phyloP scores from a whole-genome alignment of 2,888 invertebrate genomes.

The Epsilonema sp. region DNA sequence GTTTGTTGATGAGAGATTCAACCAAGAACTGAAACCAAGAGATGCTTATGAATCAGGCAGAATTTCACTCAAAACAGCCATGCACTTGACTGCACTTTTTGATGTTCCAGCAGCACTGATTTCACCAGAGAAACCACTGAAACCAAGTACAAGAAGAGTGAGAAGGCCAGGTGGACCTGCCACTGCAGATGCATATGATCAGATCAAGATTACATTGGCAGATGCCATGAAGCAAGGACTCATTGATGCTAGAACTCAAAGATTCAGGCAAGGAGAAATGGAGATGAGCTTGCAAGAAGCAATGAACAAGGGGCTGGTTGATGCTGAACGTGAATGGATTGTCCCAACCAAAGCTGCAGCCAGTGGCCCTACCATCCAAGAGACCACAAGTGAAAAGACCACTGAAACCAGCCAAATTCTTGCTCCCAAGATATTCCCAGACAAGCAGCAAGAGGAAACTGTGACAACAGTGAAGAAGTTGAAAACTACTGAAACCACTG shows the following conservation, averaged over 20 bases:
- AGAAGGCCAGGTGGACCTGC: conserved; percentile 43
- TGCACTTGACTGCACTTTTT: conserved; percentile 57
- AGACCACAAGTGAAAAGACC: conserved; percentile 24
- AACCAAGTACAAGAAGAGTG: conserved; percentile 63
- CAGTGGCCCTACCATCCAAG: conserved; percentile 27
- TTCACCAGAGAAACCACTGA: conserved; percentile 45
- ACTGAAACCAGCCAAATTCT: conserved; percentile 28
- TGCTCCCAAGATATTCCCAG: conserved; percentile 24
- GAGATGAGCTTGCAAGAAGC: conserved; percentile 35
- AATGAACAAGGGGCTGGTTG: conserved; percentile 25
- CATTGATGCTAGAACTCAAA: conserved; percentile 41
- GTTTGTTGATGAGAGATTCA: conserved; percentile 18
- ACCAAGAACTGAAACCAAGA: conserved; percentile 51
- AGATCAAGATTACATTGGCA: conserved; percentile 47
- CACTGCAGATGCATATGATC: conserved; percentile 16
- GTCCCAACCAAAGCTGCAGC: conserved; percentile 19
- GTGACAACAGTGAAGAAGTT: conserved; percentile 27
- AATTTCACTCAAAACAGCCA: conserved; percentile 67
- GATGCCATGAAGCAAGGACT: conserved; percentile 56
- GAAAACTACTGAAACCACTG: conserved; percentile 24
- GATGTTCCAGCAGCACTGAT: conserved; percentile 42
- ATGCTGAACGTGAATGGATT: conserved; percentile 28
- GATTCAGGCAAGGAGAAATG: conserved; percentile 37
- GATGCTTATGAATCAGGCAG: conserved; percentile 63
- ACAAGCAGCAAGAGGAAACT: conserved; percentile 25